Evolutionary conservation across 2,797 vertebrate species (phyloP), one percentile per base, ranked within the genome.

Genomic region (Liparis tanakae): DNA sequence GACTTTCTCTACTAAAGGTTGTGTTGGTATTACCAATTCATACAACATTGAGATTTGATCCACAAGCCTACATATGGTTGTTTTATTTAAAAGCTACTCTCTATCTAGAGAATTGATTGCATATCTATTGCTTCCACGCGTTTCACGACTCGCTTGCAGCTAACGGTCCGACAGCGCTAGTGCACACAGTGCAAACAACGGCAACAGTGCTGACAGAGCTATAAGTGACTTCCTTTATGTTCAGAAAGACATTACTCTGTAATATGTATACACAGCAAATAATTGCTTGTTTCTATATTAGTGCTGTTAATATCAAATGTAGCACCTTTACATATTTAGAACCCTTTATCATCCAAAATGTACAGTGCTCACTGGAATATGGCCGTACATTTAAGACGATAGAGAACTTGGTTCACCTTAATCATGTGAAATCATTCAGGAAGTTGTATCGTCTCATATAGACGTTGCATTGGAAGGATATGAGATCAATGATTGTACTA

Each of bases 1-100:
- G 46, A 30, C 44, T 67, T 34, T 70, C 25, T 74, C 50, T 48
- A 8, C 15, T 7, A 36, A 72, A 34, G 12, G 59, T 4, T 6
- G 3, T 25, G 37, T 22, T 30, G 37, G n/a, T 30, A 14, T 73
- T 39, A 53, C 64, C 13, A 43, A 64, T 69, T 6, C 5, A 10
- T n/a, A 5, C 3, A n/a, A 43, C 54, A 8, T 51, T 3, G 0
- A n/a, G 10, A 22, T 53, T 5, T 69, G 0, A 41, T 3, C 0
- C 6, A 25, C 17, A 20, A 36, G 34, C 17, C 33, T 57, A 12
- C 65, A 10, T 61, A 55, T 6, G 4, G n/a, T 30, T 22, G 5
- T 41, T 3, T 10, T 9, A 54, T 44, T 53, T 25, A 25, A 30
- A 54, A 54, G 22, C 12, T 25, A n/a, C n/a, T n/a, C n/a, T 15